A percentile compares a stretch with the other conserved stretches of the same genome.
These are phyloP conservation scores for Drosophila anceps DNA, from an alignment of 2,888 invertebrate genomes.

Conservation along the genomic window DNA sequence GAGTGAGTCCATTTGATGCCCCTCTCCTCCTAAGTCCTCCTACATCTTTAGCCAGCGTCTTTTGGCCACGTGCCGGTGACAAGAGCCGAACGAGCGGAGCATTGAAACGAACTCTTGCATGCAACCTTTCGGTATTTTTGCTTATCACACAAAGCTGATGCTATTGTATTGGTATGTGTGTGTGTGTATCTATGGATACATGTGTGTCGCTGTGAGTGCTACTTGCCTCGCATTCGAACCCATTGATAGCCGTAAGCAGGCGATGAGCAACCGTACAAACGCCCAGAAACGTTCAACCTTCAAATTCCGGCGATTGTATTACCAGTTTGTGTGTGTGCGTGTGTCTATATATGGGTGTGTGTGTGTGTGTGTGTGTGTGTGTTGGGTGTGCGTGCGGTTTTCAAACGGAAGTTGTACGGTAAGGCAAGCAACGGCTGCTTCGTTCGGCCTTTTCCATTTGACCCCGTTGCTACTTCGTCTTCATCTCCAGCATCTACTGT, in stretches of 20 bases:
- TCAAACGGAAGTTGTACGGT: slow-evolving; percentile 73
- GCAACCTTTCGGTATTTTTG: slow-evolving; percentile 63
- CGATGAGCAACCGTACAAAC: slow-evolving; percentile 50
- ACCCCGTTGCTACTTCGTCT: slow-evolving; percentile 72
- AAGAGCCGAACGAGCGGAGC: slow-evolving; percentile 40
- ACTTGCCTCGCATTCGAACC: slow-evolving; percentile 58
- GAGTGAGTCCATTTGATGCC: slow-evolving; percentile 63
- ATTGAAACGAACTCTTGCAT: slow-evolving; percentile 46
- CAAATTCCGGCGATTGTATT: slow-evolving; percentile 62
- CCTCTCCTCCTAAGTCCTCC: slow-evolving; percentile 9
- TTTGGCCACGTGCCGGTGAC: slow-evolving; percentile 62
- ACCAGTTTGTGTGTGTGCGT: slow-evolving; percentile 26
- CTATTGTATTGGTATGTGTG: not conserved
- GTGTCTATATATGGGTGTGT: slow-evolving; percentile 11
- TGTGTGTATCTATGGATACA: slow-evolving; percentile 31
- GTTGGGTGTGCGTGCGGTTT: slow-evolving; percentile 71
- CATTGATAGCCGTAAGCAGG: slow-evolving; percentile 71
- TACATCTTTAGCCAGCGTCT: slow-evolving; percentile 48
- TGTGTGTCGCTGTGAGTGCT: slow-evolving; percentile 41
- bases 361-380: slow-evolving; percentile 19
- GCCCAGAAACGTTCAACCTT: slow-evolving; percentile 48
- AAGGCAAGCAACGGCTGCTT: slow-evolving; percentile 32
- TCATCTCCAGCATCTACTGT: slow-evolving; percentile 37
- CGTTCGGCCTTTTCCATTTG: slow-evolving; percentile 76
- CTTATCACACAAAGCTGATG: slow-evolving; percentile 57